These are phyloP conservation scores for Antigone vipio DNA, from an alignment of 2,113 vertebrate species.

Conservation along the genomic window DNA sequence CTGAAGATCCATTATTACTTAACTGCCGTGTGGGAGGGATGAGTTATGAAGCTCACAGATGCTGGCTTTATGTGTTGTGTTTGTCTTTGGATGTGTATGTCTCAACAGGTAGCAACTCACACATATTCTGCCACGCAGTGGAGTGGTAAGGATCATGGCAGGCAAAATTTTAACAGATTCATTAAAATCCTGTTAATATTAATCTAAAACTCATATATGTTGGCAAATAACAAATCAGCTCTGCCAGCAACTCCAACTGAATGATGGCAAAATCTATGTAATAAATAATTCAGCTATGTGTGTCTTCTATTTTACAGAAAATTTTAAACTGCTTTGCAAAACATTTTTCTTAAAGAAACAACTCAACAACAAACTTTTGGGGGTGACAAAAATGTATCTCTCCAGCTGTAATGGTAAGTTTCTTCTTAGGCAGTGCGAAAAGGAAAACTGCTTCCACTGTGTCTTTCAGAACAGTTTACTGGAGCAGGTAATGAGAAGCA, in stretches of 20 bases:
- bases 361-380: background rate
- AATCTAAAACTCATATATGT: background rate
- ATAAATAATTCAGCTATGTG: background rate
- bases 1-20: background rate
- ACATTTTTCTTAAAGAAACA: background rate
- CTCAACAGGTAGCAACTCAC: background rate
- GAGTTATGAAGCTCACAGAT: background rate
- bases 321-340: background rate
- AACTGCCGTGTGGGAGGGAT: background rate
- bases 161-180: background rate
- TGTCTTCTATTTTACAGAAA: background rate
- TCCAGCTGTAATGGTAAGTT: background rate
- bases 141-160: background rate
- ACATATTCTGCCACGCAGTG: background rate
- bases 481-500: background rate
- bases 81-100: background rate
- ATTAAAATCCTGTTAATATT: background rate
- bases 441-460: background rate
- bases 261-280: background rate
- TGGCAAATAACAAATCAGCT: background rate
- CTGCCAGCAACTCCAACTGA: background rate
- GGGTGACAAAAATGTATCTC: background rate
- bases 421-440: background rate
- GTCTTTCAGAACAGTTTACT: background rate
- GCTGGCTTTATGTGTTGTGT: background rate